Percentiles rank a stretch among this genome's conserved stretches.
Conservation (phyloP, 53 echinoderm and acorn worm species). For the Temnopleurus reevesii region DNA sequence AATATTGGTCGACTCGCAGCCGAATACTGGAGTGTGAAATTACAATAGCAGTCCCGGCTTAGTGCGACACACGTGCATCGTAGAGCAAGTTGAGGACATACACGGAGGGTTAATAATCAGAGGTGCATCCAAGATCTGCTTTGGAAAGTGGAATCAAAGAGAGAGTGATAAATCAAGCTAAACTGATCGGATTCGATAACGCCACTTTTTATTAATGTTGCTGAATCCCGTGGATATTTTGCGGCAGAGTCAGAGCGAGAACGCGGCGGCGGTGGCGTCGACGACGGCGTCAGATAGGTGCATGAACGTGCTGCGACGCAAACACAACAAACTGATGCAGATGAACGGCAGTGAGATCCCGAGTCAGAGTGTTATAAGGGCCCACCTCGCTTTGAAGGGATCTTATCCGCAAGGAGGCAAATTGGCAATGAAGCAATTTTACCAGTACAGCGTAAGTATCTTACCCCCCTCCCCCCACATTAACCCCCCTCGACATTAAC, state of each 20-base stretch:
- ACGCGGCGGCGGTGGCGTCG: neutral
- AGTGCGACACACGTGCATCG: neutral
- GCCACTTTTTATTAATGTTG: slow-evolving; percentile 41
- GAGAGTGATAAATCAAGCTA: neutral
- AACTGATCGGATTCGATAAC: slow-evolving; percentile 22
- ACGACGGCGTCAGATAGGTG: neutral
- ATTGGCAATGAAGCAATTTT: slow-evolving; percentile 52
- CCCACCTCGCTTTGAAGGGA: slow-evolving; percentile 56
- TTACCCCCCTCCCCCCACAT: neutral
- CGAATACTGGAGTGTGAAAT: slow-evolving; percentile 44
- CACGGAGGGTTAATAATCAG: neutral
- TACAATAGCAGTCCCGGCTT: neutral
- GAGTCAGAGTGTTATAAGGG: slow-evolving; percentile 51
- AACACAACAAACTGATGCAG: slow-evolving; percentile 42
- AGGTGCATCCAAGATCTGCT: neutral
- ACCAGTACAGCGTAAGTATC: slow-evolving; percentile 57
- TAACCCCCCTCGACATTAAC: no score
- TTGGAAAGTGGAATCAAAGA: neutral
- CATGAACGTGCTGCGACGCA: slow-evolving; percentile 57
- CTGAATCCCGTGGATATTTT: slow-evolving; percentile 52
- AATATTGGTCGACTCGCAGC: neutral
- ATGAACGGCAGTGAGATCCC: slow-evolving; percentile 51
- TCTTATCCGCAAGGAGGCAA: slow-evolving; percentile 56
- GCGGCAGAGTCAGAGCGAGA: slow-evolving; percentile 39
- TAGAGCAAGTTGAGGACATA: neutral